Conservation (phyloP, 92 coral and sea anemone genomes). For the Paramuricea clavata region DNA sequence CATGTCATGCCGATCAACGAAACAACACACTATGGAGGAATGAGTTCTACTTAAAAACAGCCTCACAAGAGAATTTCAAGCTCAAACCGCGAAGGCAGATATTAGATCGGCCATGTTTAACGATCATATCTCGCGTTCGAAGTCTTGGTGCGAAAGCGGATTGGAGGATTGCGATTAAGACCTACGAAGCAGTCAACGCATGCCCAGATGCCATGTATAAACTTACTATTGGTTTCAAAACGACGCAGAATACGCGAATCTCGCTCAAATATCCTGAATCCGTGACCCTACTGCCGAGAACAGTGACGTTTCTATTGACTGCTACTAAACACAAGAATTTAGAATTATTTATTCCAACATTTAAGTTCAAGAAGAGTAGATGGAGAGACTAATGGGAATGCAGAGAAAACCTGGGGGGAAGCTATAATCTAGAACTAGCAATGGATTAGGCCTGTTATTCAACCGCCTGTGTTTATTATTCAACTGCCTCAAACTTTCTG, state of each 20-base stretch:
- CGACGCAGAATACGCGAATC: slow-evolving; percentile 44
- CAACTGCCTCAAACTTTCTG: too few species aligned
- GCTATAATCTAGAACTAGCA: too few species aligned
- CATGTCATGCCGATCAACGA: slow-evolving; percentile 61
- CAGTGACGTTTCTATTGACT: slow-evolving; percentile 72
- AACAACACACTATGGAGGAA: background rate
- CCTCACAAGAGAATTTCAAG: slow-evolving; percentile 13
- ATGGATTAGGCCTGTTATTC: background rate
- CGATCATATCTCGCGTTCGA: background rate
- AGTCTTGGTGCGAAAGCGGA: background rate
- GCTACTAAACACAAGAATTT: slow-evolving; percentile 82
- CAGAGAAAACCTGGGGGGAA: too few species aligned
- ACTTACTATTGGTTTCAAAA: background rate
- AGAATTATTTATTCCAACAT: slow-evolving; percentile 62
- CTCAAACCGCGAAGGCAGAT: background rate
- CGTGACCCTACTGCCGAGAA: slow-evolving; percentile 71
- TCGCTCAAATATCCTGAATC: slow-evolving; percentile 70
- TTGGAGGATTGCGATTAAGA: background rate
- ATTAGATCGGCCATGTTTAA: slow-evolving; percentile 33
- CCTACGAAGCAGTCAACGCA: slow-evolving; percentile 35
- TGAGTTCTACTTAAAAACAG: background rate
- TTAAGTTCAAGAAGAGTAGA: background rate
- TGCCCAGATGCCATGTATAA: slow-evolving; percentile 16
- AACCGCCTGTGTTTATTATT: too few species aligned
- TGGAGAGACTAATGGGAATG: too few species aligned